Base-by-base conservation (phyloP, 2,797 vertebrate genomes). In the Cottoperca gobio region DNA sequence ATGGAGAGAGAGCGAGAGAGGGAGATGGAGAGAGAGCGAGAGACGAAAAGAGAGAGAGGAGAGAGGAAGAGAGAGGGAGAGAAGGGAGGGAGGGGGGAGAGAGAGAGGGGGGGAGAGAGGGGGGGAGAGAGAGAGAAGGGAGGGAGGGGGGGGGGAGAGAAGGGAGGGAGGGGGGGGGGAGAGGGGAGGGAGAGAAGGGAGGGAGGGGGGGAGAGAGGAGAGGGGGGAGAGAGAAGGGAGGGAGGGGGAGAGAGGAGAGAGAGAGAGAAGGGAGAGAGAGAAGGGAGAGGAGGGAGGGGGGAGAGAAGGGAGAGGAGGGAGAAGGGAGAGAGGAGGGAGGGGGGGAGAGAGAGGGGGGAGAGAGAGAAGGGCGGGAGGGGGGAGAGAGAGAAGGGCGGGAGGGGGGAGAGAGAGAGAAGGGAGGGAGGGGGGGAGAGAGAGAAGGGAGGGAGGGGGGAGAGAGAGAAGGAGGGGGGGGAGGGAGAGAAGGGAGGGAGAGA, bases 211-310 rank as follows among this genome's bases (percentile, higher is more conserved):
- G n/a, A n/a, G n/a, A n/a, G n/a, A n/a, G n/a, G n/a, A n/a, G n/a
- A 8, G 17, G 8, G 17, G 45, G 42, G 8, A 42, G 19, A 55
- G 39, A 58, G 54, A 76, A 46, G 73, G 2, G 73, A 61, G 57
- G 31, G n/a, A n/a, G n/a, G n/a, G n/a, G n/a, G n/a, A n/a, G n/a
- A n/a, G n/a, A n/a, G n/a, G n/a, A n/a, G n/a, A n/a, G 49, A 67
- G 71, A 66, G 65, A 70, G 50, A 49, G 55, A 9, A 53, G 58
- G 45, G 60, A 68, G 23, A 24, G 49, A 58, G 85, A 84, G 80
- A 78, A 83, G 85, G n/a, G 76, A 62, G 71, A 60, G 76, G 62
- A 33, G 81, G 19, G 67, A 66, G 52, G 58, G 66, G 12, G 81
- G 61, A 26, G 42, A 48, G 63, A 52, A 70, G 67, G 23, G 58